Percentiles rank a stretch among this genome's conserved stretches.
These are phyloP conservation scores for Hycleus cichorii DNA, from an alignment of 1,140 invertebrate genomes.

Conservation along the genomic window DNA sequence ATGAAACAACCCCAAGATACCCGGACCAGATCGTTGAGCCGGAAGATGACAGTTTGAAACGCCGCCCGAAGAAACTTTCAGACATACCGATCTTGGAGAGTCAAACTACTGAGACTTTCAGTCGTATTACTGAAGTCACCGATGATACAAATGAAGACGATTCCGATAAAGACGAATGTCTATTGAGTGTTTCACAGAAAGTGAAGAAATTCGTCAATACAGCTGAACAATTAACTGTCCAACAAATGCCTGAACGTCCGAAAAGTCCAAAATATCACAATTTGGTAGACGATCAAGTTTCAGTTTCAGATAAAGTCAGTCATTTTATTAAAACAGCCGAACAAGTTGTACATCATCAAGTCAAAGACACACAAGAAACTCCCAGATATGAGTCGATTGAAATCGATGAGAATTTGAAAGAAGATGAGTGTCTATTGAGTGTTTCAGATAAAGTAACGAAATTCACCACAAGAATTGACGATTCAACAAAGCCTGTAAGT, in stretches of 20 bases:
- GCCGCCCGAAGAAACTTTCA: slow-evolving; percentile 44
- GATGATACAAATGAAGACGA: slow-evolving; percentile 43
- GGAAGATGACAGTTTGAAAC: slow-evolving; percentile 48
- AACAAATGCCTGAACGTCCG: slow-evolving; percentile 31
- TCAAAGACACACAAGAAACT: slow-evolving; percentile 3
- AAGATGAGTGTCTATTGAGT: slow-evolving; percentile 1
- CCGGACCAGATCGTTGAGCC: slow-evolving; percentile 64
- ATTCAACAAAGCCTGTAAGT: not conserved
- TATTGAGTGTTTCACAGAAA: slow-evolving; percentile 58
- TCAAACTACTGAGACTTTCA: slow-evolving; percentile 38
- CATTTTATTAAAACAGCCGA: slow-evolving; percentile 54
- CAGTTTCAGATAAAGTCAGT: slow-evolving; percentile 52
- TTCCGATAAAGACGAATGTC: slow-evolving; percentile 57
- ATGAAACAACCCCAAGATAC: slow-evolving; percentile 53
- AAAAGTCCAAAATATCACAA: slow-evolving; percentile 31
- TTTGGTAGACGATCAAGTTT: slow-evolving; percentile 35
- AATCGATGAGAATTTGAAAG: not conserved
- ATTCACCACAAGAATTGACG: not conserved
- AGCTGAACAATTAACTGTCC: slow-evolving; percentile 49
- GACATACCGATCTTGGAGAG: slow-evolving; percentile 36
- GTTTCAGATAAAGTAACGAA: slow-evolving; percentile 10
- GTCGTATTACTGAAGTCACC: slow-evolving; percentile 47
- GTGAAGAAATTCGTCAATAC: slow-evolving; percentile 56
- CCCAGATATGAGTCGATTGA: not conserved
- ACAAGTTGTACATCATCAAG: slow-evolving; percentile 38